Conservation (phyloP, 2,797 vertebrate species). For the Phaenicophaeus curvirostris region DNA sequence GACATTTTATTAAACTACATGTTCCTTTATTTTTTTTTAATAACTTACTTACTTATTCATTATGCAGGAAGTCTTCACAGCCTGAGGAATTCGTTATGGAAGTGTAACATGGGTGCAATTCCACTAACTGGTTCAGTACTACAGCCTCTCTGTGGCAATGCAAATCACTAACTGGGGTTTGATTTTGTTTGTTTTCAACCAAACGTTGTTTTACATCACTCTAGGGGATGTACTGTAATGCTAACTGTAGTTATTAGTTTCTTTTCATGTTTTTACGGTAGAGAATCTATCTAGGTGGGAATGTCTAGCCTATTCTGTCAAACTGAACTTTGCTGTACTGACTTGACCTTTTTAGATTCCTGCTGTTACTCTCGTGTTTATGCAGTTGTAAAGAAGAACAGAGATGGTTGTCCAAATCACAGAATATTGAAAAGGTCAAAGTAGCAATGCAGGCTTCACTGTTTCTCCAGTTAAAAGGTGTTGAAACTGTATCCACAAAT, state of each 20-base stretch:
- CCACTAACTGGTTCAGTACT: not conserved
- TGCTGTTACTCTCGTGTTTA: not conserved
- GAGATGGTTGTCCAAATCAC: not conserved
- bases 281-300: not conserved
- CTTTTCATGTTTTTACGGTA: not conserved
- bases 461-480: not conserved
- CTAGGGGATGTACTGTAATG: not conserved
- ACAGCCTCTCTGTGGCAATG: not conserved
- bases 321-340: not conserved
- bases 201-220: not conserved
- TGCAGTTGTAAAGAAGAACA: constrained; percentile 11
- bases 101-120: not conserved
- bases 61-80: not conserved
- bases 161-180: not conserved
- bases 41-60: not conserved
- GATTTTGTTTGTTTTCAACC: not conserved
- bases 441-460: not conserved
- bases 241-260: not conserved
- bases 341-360: constrained; percentile 55
- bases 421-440: constrained; percentile 61
- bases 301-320: constrained; percentile 8
- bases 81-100: not conserved
- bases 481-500: not conserved
- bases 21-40: not conserved
- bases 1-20: not conserved